phyloP scores from a whole-genome alignment of 30 jellyfish, hydroid and myxozoan genomes.

The Nemopilema nomurai region DNA sequence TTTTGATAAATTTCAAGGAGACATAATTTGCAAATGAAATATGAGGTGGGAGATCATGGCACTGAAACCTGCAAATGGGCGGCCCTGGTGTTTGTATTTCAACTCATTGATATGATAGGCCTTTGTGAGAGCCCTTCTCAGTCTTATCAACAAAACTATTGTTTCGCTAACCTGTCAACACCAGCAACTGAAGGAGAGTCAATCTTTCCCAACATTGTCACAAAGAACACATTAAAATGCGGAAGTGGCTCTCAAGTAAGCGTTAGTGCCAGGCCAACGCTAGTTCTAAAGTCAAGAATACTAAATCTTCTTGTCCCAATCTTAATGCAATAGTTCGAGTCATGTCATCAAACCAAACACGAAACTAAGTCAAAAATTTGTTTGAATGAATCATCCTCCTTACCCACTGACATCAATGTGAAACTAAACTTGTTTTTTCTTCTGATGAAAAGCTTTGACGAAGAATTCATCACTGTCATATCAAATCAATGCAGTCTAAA shows the following conservation, averaged over 20 bases:
- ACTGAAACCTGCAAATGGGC: too few species aligned
- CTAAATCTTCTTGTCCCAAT: too few species aligned
- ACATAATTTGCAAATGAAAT: too few species aligned
- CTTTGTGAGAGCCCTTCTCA: too few species aligned
- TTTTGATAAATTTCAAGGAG: too few species aligned
- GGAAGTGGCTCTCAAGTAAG: neutral
- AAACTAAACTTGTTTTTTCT: slow-evolving; percentile 48
- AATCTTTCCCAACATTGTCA: neutral
- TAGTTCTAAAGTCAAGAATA: too few species aligned
- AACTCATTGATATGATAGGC: too few species aligned
- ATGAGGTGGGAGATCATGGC: too few species aligned
- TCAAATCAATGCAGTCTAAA: neutral
- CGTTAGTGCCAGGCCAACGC: neutral
- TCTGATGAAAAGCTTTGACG: slow-evolving; percentile 23
- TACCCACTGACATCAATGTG: slow-evolving; percentile 71
- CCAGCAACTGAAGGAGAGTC: neutral
- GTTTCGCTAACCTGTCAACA: neutral
- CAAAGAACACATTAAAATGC: neutral
- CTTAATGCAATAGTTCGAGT: too few species aligned
- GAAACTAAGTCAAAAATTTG: too few species aligned
- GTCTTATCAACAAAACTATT: neutral
- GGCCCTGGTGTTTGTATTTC: too few species aligned
- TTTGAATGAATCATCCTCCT: slow-evolving; percentile 9
- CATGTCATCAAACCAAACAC: too few species aligned
- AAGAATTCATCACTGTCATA: slow-evolving; percentile 13